These are phyloP conservation scores for Lissocephala sabroskyi DNA, from an alignment of 2,888 invertebrate genomes.

Conservation along the genomic window DNA sequence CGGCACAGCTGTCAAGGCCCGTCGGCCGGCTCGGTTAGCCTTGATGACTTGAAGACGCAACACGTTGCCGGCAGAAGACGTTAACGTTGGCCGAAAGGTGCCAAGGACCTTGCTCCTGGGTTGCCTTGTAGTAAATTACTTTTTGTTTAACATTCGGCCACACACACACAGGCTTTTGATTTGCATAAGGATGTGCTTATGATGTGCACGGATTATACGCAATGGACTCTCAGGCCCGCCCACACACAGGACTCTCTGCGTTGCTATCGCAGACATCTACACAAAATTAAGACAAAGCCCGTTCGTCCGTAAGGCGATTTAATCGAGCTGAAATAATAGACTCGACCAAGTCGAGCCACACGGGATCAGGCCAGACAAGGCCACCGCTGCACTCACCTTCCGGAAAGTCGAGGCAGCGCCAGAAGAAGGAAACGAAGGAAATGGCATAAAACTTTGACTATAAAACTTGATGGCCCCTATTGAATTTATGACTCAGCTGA, in stretches of 20 bases:
- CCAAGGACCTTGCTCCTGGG: conserved; percentile 27
- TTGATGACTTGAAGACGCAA: conserved; percentile 59
- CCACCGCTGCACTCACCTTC: too few relatives aligned
- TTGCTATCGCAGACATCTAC: conserved; percentile 55
- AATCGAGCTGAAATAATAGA: conserved; percentile 65
- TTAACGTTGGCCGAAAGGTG: conserved; percentile 27
- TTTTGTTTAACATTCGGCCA: conserved; percentile 44
- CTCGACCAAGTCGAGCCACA: conserved; percentile 41
- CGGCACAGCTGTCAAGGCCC: not conserved
- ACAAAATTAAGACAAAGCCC: conserved; percentile 62
- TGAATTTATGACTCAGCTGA: conserved; percentile 34
- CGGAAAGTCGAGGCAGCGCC: not conserved
- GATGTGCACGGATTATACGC: conserved; percentile 54
- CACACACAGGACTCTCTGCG: conserved; percentile 3
- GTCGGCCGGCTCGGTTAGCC: not conserved
- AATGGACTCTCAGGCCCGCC: conserved; percentile 36
- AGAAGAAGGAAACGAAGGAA: conserved; percentile 7
- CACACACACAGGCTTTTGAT: conserved; percentile 31
- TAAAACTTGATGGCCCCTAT: conserved; percentile 28
- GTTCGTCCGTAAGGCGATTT: conserved; percentile 64
- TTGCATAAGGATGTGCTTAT: conserved; percentile 60
- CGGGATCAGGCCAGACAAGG: not conserved
- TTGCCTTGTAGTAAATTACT: conserved; percentile 49
- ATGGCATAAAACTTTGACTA: conserved; percentile 1
- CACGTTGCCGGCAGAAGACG: conserved; percentile 38